Evolutionary conservation across 2,797 vertebrate species (phyloP).

Genomic region (Tenualosa thibaudeaui): DNA sequence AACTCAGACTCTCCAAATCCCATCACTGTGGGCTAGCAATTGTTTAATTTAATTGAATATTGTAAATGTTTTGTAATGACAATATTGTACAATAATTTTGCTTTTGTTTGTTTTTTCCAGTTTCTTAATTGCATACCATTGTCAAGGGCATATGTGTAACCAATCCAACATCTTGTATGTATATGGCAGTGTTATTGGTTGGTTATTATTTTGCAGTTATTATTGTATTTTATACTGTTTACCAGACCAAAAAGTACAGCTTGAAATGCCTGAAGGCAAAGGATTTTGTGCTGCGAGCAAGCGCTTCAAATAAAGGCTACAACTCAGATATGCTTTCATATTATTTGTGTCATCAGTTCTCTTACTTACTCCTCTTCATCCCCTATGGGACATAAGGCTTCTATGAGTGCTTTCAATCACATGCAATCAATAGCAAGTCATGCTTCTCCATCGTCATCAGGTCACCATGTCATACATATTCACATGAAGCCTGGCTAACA

Average conservation of each 20-base stretch:
- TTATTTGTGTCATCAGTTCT: too few relatives aligned
- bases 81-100: slow-evolving; percentile 38
- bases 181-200: slow-evolving; percentile 57
- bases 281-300: neutral
- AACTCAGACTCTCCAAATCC: neutral
- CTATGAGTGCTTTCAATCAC: too few relatives aligned
- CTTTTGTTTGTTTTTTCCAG: slow-evolving; percentile 19
- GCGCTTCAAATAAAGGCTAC: neutral
- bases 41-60: neutral
- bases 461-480: too few relatives aligned
- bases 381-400: too few relatives aligned
- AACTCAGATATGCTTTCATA: neutral
- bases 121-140: slow-evolving; percentile 27
- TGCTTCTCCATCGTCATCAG: too few relatives aligned
- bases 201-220: slow-evolving; percentile 45
- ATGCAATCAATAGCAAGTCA: too few relatives aligned
- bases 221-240: neutral
- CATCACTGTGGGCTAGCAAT: neutral
- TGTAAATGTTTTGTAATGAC: slow-evolving; percentile 7
- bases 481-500: too few relatives aligned
- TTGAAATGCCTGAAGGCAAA: neutral
- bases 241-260: slow-evolving; percentile 20
- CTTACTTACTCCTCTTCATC: too few relatives aligned
- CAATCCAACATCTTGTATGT: slow-evolving; percentile 57
- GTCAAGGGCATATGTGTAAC: slow-evolving; percentile 36